phyloP scores from a whole-genome alignment of 2,888 invertebrate species.

The Alcis repandata region DNA sequence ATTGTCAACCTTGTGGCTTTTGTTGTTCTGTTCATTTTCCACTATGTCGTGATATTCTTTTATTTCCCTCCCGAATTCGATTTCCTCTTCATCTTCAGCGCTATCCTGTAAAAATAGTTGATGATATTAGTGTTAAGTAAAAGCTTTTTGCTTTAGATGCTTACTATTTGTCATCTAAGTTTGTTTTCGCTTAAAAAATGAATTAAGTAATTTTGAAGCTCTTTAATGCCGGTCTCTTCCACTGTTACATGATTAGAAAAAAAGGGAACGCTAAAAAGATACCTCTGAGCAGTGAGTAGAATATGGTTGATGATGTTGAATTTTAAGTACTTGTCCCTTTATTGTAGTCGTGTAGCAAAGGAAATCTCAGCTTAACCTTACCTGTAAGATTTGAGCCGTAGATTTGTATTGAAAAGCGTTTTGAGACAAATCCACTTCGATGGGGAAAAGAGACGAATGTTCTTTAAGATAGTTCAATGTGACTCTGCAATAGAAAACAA shows the following conservation, averaged over 20 bases:
- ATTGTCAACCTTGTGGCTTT: constrained; percentile 73
- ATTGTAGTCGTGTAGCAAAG: neutral
- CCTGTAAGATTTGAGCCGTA: constrained; percentile 81
- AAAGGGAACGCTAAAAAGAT: too few relatives aligned
- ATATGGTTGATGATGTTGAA: too few relatives aligned
- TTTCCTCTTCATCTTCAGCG: constrained; percentile 86
- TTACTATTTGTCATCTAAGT: neutral
- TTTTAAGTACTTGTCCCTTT: neutral
- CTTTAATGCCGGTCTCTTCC: too few relatives aligned
- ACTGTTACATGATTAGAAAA: too few relatives aligned
- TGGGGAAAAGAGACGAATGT: constrained; percentile 93
- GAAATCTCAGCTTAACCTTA: too few relatives aligned
- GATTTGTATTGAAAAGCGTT: constrained; percentile 97
- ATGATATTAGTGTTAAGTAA: neutral
- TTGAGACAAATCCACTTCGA: constrained; percentile 97
- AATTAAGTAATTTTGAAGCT: too few relatives aligned
- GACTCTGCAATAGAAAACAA: constrained; percentile 78
- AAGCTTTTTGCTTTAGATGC: too few relatives aligned
- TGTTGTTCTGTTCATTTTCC: constrained; percentile 69
- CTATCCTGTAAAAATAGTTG: constrained; percentile 64
- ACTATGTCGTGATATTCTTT: constrained; percentile 80
- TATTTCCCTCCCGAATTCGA: constrained; percentile 81
- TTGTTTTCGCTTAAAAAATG: neutral
- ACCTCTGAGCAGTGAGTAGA: too few relatives aligned
- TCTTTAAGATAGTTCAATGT: constrained; percentile 92